Percentiles rank a stretch among this genome's conserved stretches.
Evolutionary conservation across 2,888 invertebrate genomes (phyloP).

Genomic region (Protonemura montana): DNA sequence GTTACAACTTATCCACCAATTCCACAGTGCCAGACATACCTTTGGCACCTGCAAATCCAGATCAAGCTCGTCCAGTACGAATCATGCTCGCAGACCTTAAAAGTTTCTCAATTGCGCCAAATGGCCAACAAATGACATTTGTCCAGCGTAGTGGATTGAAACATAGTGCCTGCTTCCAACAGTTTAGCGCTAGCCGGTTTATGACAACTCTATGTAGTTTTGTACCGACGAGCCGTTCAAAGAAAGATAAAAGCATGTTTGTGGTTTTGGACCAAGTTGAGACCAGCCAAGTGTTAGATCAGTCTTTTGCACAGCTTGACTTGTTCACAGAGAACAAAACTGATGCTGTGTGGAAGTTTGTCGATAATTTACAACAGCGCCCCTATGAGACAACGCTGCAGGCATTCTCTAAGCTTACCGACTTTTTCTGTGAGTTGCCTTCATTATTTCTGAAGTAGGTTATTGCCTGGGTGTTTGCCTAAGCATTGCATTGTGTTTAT

Average conservation of each 20-base stretch:
- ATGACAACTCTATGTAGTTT: constrained; percentile 67
- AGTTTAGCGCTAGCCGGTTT: constrained; percentile 84
- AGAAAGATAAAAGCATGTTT: constrained; percentile 63
- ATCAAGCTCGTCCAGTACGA: constrained; percentile 19
- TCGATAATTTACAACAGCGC: constrained; percentile 68
- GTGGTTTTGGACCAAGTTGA: constrained; percentile 58
- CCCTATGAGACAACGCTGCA: constrained; percentile 86
- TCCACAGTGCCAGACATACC: constrained; percentile 7
- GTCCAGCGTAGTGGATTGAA: constrained; percentile 75
- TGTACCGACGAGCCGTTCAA: constrained; percentile 63
- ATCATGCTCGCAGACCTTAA: constrained; percentile 70
- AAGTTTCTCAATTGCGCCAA: constrained; percentile 65
- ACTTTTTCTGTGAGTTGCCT: constrained; percentile 71
- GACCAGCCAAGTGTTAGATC: constrained; percentile 75
- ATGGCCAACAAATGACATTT: constrained; percentile 68
- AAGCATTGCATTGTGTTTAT: no score
- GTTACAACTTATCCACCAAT: constrained; percentile 38
- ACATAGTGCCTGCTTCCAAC: constrained; percentile 84
- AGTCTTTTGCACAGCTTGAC: constrained; percentile 87
- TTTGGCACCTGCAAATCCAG: not conserved
- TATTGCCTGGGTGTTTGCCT: constrained; percentile 25
- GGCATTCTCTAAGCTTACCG: constrained; percentile 86
- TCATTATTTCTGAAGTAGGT: no score
- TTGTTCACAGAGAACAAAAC: constrained; percentile 74
- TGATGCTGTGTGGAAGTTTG: constrained; percentile 72